Evolutionary conservation across 2,797 vertebrate species (phyloP).

Genomic region (Sparidentex hasta): DNA sequence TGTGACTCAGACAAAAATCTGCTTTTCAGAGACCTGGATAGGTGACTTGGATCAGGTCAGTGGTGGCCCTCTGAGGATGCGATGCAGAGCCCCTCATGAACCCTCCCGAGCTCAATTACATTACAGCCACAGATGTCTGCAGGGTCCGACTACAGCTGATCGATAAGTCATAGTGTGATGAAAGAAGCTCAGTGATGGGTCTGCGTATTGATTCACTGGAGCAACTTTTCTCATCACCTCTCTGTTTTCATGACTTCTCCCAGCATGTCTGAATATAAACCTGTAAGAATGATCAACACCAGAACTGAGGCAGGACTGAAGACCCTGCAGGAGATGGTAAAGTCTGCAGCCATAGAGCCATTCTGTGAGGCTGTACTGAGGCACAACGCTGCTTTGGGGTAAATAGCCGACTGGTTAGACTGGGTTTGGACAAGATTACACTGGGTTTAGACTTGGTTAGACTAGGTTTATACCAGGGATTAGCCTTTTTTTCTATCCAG

Average conservation of each 20-base stretch:
- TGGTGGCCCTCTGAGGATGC: background rate
- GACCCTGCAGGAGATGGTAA: background rate
- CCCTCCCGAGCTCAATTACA: slow-evolving; percentile 38
- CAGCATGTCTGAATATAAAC: background rate
- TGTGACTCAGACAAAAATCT: background rate
- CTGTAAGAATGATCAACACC: background rate
- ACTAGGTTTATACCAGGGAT: background rate
- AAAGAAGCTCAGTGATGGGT: slow-evolving; percentile 17
- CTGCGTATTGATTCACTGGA: slow-evolving; percentile 42
- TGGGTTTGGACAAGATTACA: no score
- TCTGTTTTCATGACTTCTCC: slow-evolving; percentile 11
- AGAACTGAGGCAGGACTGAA: background rate
- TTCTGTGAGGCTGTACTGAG: background rate
- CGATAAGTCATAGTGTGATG: slow-evolving; percentile 51
- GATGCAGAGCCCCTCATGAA: slow-evolving; percentile 12
- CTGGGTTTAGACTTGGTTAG: background rate
- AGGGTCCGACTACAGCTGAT: slow-evolving; percentile 31
- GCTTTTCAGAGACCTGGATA: background rate
- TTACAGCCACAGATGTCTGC: slow-evolving; percentile 36
- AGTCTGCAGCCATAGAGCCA: background rate
- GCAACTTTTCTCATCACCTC: slow-evolving; percentile 33
- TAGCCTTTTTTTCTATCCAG: no score
- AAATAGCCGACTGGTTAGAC: no score
- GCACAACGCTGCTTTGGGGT: no score
- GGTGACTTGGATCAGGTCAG: background rate